phyloP scores from a whole-genome alignment of 2,888 invertebrate genomes.

The Trachelus troglodyta region DNA sequence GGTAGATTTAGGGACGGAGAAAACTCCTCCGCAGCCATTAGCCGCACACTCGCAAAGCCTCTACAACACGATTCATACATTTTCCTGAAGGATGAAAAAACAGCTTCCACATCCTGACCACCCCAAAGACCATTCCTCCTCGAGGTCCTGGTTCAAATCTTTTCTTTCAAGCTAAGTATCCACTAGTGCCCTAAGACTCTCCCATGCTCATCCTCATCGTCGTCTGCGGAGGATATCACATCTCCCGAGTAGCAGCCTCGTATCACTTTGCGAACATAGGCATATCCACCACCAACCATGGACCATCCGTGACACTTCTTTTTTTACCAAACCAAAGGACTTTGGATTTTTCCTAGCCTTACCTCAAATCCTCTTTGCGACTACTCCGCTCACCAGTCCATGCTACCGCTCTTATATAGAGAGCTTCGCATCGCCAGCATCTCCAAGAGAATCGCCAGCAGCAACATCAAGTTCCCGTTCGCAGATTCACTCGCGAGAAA shows the following conservation, averaged over 20 bases:
- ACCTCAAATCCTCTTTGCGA: slow-evolving; percentile 3
- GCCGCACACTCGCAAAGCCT: slow-evolving; percentile 60
- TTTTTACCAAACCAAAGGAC: slow-evolving; percentile 32
- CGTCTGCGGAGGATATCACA: background rate
- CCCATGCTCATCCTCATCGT: background rate
- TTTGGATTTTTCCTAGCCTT: slow-evolving; percentile 34
- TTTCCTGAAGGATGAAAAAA: slow-evolving; percentile 61
- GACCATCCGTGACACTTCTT: slow-evolving; percentile 23
- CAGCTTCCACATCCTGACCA: slow-evolving; percentile 16
- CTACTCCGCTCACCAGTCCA: background rate
- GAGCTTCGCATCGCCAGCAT: background rate
- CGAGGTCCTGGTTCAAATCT: background rate
- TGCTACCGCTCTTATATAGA: background rate
- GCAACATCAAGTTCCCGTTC: background rate
- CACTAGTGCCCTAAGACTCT: background rate
- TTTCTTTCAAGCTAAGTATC: background rate
- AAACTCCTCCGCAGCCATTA: slow-evolving; percentile 58
- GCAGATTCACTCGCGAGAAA: background rate
- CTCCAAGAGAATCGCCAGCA: background rate
- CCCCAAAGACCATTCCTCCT: background rate
- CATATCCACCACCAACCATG: background rate
- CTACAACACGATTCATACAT: slow-evolving; percentile 65
- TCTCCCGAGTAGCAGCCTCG: background rate
- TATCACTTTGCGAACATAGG: background rate
- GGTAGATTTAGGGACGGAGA: slow-evolving; percentile 55